Base-by-base conservation (phyloP, 2,113 vertebrate genomes). In the Murina feae region DNA sequence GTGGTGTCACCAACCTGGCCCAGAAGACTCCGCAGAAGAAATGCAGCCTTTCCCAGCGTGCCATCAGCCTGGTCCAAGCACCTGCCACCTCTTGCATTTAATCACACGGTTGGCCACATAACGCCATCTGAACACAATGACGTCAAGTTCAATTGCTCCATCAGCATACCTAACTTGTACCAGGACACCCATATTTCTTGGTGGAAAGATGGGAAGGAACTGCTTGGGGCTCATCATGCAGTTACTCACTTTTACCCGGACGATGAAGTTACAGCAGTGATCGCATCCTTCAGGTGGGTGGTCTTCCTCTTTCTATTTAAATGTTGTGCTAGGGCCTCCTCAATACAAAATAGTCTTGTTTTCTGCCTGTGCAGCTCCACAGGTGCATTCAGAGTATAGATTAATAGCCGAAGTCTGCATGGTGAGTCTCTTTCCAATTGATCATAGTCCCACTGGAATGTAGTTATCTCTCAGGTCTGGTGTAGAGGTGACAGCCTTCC, bases 281-380 rank as follows among this genome's bases (percentile, higher is more conserved):
- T 98, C 14, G 99, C 99, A 47, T 98, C 98, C 49, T 98, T 99
- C 97, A 99, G 99, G 99, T 99, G 97, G 51, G 74, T 86, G 13
- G 0, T 1, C 68, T 51, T 39, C 32, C 44, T 88, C 53, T 71
- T 89, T 58, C 11, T 84, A 51, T 80, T 25, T 23, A 30, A 35
- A 39, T 49, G 21, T 55, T 58, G 9, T n/a, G 69, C 14, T 71
- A 84, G 63, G 76, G 8, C 18, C 51, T 72, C 5, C 6, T 42
- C 20, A 39, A 9, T 20, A 68, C 44, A 39, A 55, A 30, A 4
- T 28, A 63, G 25, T 20, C 39, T 39, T 42, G 5, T 69, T 39
- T 82, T 92, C 28, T 55, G 17, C 51, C 44, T 75, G 28, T 51
- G 30, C 30, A 14, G 18, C 6, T 4, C 5, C 23, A 10, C 8